Evolutionary conservation across 2,797 vertebrate species (phyloP).

Genomic region (Coranthus polyacanthus): DNA sequence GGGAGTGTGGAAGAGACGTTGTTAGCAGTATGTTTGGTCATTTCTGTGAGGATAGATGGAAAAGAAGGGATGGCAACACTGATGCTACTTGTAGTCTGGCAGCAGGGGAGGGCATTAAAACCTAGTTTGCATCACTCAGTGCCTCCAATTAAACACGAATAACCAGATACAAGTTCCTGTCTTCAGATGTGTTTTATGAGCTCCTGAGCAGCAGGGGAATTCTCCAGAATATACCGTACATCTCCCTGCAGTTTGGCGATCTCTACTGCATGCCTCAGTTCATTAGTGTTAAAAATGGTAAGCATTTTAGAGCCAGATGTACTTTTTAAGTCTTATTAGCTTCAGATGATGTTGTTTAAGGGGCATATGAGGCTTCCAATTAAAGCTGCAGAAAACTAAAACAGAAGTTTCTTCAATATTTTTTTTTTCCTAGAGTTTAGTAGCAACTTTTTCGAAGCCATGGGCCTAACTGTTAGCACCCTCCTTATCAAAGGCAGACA

Average conservation of each 20-base stretch:
- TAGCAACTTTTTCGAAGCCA: slow-evolving; percentile 73
- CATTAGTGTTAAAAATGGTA: slow-evolving; percentile 87
- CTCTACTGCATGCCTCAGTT: slow-evolving; percentile 81
- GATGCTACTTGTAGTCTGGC: slow-evolving; percentile 79
- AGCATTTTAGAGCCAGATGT: slow-evolving; percentile 86
- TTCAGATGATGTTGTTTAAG: slow-evolving; percentile 86
- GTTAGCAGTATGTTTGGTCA: slow-evolving; percentile 71
- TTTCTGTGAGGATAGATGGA: slow-evolving; percentile 74
- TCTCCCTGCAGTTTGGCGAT: slow-evolving; percentile 77
- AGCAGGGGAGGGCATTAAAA: slow-evolving; percentile 85
- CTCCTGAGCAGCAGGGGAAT: slow-evolving; percentile 82
- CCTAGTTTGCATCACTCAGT: slow-evolving; percentile 85
- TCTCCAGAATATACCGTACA: slow-evolving; percentile 78
- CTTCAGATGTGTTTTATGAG: slow-evolving; percentile 83
- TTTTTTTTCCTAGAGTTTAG: slow-evolving; percentile 52
- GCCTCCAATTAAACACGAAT: slow-evolving; percentile 87
- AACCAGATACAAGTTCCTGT: slow-evolving; percentile 84
- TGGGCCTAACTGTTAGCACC: slow-evolving; percentile 54
- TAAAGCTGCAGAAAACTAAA: slow-evolving; percentile 79
- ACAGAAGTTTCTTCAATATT: slow-evolving; percentile 66
- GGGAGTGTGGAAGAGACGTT: slow-evolving; percentile 41
- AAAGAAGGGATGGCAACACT: slow-evolving; percentile 68
- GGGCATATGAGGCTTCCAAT: slow-evolving; percentile 84
- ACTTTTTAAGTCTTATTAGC: slow-evolving; percentile 88
- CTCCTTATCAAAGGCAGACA: slow-evolving; percentile 76